Conservation (phyloP, 1,140 invertebrate species). For the Notospermus geniculatus region DNA sequence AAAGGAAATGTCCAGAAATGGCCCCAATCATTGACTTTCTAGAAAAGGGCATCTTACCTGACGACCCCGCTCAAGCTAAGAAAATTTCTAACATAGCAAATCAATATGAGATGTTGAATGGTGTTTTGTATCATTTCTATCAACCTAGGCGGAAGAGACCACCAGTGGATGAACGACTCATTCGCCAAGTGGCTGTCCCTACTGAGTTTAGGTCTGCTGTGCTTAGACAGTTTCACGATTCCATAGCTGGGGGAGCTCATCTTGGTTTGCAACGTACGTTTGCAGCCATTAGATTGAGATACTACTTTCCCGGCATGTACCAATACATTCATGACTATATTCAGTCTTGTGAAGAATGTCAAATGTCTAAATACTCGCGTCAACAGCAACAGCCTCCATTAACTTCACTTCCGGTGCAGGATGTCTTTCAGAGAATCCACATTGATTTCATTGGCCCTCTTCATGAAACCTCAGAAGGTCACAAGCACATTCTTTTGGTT, state of each 20-base stretch:
- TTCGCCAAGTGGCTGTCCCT: neutral
- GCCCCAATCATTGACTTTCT: neutral
- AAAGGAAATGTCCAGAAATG: neutral
- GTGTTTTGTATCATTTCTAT: slow-evolving; percentile 24
- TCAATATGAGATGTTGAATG: slow-evolving; percentile 22
- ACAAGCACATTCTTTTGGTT: slow-evolving; percentile 21
- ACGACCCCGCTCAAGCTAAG: neutral
- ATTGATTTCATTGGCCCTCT: slow-evolving; percentile 13
- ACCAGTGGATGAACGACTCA: neutral
- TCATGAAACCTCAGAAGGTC: slow-evolving; percentile 10
- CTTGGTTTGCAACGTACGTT: slow-evolving; percentile 8
- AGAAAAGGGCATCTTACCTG: neutral
- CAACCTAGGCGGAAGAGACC: slow-evolving; percentile 13
- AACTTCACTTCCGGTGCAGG: slow-evolving; percentile 20
- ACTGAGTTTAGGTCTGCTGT: neutral
- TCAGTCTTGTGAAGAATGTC: slow-evolving; percentile 27
- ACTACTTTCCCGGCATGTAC: slow-evolving; percentile 11
- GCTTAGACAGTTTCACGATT: neutral
- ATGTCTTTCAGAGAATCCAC: slow-evolving; percentile 9
- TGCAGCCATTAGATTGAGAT: slow-evolving; percentile 8
- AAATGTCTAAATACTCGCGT: slow-evolving; percentile 20
- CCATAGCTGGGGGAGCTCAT: slow-evolving; percentile 1
- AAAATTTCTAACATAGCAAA: slow-evolving; percentile 9
- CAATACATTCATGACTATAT: slow-evolving; percentile 21
- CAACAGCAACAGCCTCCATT: slow-evolving; percentile 18